Percentiles rank a stretch among this genome's conserved stretches.
phyloP scores from a whole-genome alignment of 1,140 invertebrate species.

The Hyposmocoma kahamanoa region DNA sequence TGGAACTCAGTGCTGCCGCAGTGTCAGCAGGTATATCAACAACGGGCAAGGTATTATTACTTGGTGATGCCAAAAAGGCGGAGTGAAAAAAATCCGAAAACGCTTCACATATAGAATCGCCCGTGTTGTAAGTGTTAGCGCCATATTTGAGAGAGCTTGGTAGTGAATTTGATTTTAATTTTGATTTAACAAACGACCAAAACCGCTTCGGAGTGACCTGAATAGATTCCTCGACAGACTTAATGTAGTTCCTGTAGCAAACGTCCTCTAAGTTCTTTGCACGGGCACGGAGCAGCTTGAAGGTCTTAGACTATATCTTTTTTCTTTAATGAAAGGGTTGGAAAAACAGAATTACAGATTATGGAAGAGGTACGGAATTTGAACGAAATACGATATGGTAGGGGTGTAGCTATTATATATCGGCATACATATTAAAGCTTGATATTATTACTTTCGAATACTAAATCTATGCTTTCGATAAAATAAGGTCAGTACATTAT shows the following conservation, averaged over 20 bases:
- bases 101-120: constrained; percentile 12
- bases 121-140: not conserved
- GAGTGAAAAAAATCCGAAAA: constrained; percentile 17
- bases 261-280: constrained; percentile 3
- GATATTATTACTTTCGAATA: no score
- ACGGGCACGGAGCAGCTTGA: constrained; percentile 12
- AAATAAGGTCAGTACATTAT: no score
- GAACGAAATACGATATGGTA: no score
- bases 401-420: no score
- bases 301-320: no score
- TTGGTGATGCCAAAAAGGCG: not conserved
- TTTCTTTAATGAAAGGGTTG: no score
- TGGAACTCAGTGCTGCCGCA: no score
- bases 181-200: constrained; percentile 15
- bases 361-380: no score
- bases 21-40: not conserved
- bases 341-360: no score
- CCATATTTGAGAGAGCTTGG: constrained; percentile 6
- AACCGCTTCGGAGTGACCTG: constrained; percentile 15
- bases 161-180: not conserved
- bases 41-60: not conserved
- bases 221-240: constrained; percentile 9
- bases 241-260: constrained; percentile 11
- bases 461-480: no score
- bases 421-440: no score